Evolutionary conservation across 2,797 vertebrate genomes (phyloP).

Genomic region (Anas capensis): DNA sequence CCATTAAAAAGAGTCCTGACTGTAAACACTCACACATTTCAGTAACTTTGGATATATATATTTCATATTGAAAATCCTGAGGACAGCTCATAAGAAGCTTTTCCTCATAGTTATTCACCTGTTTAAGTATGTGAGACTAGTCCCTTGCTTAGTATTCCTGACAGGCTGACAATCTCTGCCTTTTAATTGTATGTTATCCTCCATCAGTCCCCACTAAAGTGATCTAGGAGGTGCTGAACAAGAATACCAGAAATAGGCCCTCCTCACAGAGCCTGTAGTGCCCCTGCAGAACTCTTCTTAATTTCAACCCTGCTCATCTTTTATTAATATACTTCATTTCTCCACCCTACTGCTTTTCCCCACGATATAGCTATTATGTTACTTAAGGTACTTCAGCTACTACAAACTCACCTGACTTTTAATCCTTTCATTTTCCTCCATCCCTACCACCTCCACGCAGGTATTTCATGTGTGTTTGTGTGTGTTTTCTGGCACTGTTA

Average conservation of each 20-base stretch:
- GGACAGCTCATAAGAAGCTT: background rate
- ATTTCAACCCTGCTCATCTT: slow-evolving; percentile 27
- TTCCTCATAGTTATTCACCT: background rate
- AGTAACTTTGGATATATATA: background rate
- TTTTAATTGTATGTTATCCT: background rate
- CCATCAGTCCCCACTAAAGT: background rate
- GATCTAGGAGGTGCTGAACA: background rate
- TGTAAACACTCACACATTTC: background rate
- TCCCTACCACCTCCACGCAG: rapidly evolving
- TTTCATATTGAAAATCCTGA: background rate
- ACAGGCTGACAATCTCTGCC: background rate
- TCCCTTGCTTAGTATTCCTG: background rate
- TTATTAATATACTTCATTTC: background rate
- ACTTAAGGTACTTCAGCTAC: background rate
- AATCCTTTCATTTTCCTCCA: background rate
- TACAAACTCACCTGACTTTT: background rate
- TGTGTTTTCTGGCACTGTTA: background rate
- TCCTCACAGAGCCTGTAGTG: background rate
- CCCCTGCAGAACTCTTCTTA: slow-evolving; percentile 5
- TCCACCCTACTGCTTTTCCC: background rate
- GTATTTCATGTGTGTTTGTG: rapidly evolving
- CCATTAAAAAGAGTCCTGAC: background rate
- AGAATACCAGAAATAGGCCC: background rate
- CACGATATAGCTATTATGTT: background rate
- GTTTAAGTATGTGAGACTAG: background rate